Percentiles rank a stretch among this genome's conserved stretches.
Evolutionary conservation across 1,140 invertebrate genomes (phyloP).

Genomic region (Drosophila parabipectinata): DNA sequence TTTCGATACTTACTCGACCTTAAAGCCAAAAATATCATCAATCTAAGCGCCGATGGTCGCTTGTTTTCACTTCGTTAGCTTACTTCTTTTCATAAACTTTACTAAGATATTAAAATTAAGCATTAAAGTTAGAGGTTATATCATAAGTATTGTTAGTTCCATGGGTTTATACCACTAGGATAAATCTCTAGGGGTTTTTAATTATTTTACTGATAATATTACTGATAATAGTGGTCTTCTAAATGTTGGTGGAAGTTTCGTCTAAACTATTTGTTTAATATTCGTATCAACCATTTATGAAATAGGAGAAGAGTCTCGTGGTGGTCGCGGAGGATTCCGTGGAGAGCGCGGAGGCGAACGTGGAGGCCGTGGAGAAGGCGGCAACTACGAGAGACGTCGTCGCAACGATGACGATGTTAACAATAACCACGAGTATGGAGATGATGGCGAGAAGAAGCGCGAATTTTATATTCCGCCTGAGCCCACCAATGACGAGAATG

Average conservation of each 20-base stretch:
- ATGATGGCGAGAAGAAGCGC: slow-evolving; percentile 84
- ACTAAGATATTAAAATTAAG: too few species aligned
- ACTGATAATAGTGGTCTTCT: too few species aligned
- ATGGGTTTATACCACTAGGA: too few species aligned
- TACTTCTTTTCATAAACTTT: too few species aligned
- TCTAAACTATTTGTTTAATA: too few species aligned
- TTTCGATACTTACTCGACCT: slow-evolving; percentile 50
- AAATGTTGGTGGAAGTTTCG: neutral
- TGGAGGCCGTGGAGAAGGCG: neutral
- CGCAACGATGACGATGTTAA: slow-evolving; percentile 61
- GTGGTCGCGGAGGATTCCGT: neutral
- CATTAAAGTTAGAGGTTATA: too few species aligned
- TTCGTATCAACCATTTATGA: neutral
- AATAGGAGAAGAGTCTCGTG: slow-evolving; percentile 29
- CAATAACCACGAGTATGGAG: slow-evolving; percentile 56
- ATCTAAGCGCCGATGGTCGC: slow-evolving; percentile 29
- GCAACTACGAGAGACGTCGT: slow-evolving; percentile 36
- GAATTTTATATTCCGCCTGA: slow-evolving; percentile 94
- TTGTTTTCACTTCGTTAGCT: slow-evolving; percentile 9
- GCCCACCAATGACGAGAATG: slow-evolving; percentile 88
- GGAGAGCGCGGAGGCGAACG: slow-evolving; percentile 8
- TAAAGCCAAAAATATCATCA: slow-evolving; percentile 33
- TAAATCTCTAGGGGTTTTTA: too few species aligned
- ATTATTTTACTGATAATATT: too few species aligned
- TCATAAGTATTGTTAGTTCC: too few species aligned